Evolutionary conservation across 2,888 invertebrate species (phyloP), one percentile per base, ranked within the genome.

Genomic region (Chelonus formosanus): DNA sequence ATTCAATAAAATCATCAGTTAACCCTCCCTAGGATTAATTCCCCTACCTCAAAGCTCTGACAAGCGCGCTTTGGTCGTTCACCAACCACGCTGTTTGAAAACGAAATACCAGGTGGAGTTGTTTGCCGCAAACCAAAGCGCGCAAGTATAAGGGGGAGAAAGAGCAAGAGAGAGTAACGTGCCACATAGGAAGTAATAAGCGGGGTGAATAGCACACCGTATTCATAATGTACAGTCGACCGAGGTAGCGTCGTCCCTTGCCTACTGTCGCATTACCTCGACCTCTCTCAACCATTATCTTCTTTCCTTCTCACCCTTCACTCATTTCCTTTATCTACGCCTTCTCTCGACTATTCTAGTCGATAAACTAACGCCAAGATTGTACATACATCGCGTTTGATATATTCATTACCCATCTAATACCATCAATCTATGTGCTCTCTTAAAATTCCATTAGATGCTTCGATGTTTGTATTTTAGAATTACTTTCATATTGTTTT

Each of bases 211-310:
- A 74, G 78, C 70, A 57, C 67, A 52, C 52, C 31, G 75, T 75
- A 77, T 80, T 79, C 78, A 80, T 80, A 80, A 80, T 80, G 76
- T 73, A 78, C 67, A 73, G 71, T 69, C 69, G 73, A 68, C 71
- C 70, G 71, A 69, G 68, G 70, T 63, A 20, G 20, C 20, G 20
- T 32, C 43, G 57, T 54, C 54, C 53, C 62, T 36, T 55, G 45
- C 10, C 40, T 54, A 53, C 57, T 73, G 70, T 71, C 69, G 68
- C 68, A 72, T 71, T 71, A 71, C 63, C 63, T 34, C 52, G 52
- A 52, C 52, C 52, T 52, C 52, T 52, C 52, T 32, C 34, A 52
- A 52, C 52, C 34, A 52, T 52, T 52, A 52, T 34, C 52, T 32
- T 52, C 52, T 52, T 32, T 52, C 52, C 52, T 52, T 52, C 52